Conservation (phyloP, 1,140 invertebrate genomes). For the Scaptodrosophila lebanonensis region DNA sequence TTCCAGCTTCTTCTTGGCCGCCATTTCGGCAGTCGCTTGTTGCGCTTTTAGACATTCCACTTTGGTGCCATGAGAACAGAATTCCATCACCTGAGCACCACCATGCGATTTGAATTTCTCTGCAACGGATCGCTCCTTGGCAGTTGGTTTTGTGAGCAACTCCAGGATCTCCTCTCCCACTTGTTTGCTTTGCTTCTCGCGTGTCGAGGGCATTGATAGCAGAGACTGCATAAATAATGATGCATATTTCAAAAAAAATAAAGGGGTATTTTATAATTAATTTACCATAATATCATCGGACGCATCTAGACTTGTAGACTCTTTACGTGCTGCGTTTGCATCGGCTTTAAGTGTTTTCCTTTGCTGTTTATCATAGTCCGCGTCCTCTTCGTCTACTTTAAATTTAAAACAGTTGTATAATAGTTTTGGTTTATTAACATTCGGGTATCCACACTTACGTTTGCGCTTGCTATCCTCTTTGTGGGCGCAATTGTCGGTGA, state of each 20-base stretch:
- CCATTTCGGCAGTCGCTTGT: constrained; percentile 77
- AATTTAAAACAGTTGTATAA: neutral
- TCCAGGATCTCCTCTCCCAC: constrained; percentile 97
- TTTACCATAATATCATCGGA: constrained; percentile 82
- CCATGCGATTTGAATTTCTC: constrained; percentile 97
- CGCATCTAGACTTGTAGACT: constrained; percentile 78
- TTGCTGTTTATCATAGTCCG: constrained; percentile 24
- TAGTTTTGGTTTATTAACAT: neutral
- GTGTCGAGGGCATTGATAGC: constrained; percentile 93
- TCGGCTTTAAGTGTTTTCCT: constrained; percentile 41
- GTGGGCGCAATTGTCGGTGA: constrained; percentile 59
- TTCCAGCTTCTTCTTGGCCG: constrained; percentile 65
- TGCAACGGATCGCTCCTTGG: constrained; percentile 94
- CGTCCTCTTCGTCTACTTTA: constrained; percentile 33
- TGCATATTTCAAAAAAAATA: no score
- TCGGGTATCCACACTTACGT: constrained; percentile 33
- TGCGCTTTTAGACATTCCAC: constrained; percentile 89
- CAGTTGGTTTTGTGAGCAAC: constrained; percentile 95
- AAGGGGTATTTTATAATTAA: no score
- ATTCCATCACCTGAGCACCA: constrained; percentile 95
- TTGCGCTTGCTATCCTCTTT: constrained; percentile 77
- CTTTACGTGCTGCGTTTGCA: constrained; percentile 57
- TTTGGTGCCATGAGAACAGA: constrained; percentile 95
- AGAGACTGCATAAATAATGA: constrained; percentile 85
- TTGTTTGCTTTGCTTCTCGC: constrained; percentile 96